These are phyloP conservation scores for Leistus spinibarbis DNA, from an alignment of 2,888 invertebrate genomes.

Conservation along the genomic window DNA sequence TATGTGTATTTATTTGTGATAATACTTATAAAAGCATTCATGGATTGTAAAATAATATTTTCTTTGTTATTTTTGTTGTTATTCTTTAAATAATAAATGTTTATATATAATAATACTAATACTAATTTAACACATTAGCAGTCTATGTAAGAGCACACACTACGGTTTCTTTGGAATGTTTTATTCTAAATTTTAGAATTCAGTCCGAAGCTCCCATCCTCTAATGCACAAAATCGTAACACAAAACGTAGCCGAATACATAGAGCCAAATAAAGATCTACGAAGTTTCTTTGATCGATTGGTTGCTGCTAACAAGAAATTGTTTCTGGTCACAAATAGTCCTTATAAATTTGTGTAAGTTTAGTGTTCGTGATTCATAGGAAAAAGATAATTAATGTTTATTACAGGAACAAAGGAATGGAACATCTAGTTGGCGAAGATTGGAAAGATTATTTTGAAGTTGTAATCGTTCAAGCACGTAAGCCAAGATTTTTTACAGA, in stretches of 20 bases:
- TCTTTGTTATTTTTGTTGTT: no score
- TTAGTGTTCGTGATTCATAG: slow-evolving; percentile 8
- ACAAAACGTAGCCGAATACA: slow-evolving; percentile 78
- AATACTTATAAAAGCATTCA: no score
- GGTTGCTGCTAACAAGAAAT: slow-evolving; percentile 76
- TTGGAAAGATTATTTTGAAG: slow-evolving; percentile 92
- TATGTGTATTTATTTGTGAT: no score
- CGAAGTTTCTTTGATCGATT: slow-evolving; percentile 78
- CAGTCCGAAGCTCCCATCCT: slow-evolving; percentile 86
- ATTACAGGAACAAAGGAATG: slow-evolving; percentile 87
- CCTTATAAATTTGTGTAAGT: slow-evolving; percentile 94
- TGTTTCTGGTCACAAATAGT: slow-evolving; percentile 96
- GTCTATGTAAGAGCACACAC: neutral
- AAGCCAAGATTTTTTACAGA: slow-evolving; percentile 97
- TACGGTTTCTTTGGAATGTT: neutral
- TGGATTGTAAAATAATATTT: no score
- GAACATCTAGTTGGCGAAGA: slow-evolving; percentile 82
- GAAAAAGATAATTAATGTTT: slow-evolving; percentile 6
- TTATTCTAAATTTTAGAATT: slow-evolving; percentile 65
- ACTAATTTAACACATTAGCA: no score
- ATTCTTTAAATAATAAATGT: no score
- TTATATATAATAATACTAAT: no score
- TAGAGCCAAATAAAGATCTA: slow-evolving; percentile 76
- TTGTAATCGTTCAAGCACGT: slow-evolving; percentile 91
- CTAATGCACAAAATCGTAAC: slow-evolving; percentile 90